These are phyloP conservation scores for Xestia c-nigrum DNA, from an alignment of 2,888 invertebrate species.

Conservation along the genomic window DNA sequence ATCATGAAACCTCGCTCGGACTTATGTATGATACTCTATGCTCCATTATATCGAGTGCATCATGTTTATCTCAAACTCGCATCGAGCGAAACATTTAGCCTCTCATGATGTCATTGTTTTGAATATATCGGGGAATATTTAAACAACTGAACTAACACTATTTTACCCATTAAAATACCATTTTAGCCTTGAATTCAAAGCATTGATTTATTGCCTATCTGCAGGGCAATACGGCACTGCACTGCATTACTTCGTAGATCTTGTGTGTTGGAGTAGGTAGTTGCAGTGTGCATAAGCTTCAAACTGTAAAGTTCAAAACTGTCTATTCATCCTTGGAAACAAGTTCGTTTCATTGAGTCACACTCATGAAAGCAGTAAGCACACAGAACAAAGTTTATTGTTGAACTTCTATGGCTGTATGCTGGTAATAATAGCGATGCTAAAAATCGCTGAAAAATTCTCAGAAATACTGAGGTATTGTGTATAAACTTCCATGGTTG, in stretches of 20 bases:
- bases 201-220: conserved; percentile 46
- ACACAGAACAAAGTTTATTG: conserved; percentile 6
- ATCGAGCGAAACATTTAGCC: conserved; percentile 37
- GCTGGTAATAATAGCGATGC: conserved; percentile 5
- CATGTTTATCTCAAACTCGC: conserved; percentile 24
- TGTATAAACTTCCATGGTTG: conserved; percentile 18
- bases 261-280: conserved; percentile 9
- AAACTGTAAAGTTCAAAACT: background rate
- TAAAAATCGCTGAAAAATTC: conserved; percentile 15
- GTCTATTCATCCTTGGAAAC: conserved; percentile 12
- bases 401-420: conserved; percentile 33
- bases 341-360: conserved; percentile 29
- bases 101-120: conserved; percentile 65
- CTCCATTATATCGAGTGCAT: conserved; percentile 16
- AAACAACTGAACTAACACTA: conserved; percentile 53
- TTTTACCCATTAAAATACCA: conserved; percentile 51
- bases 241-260: conserved; percentile 25
- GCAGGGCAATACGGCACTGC: conserved; percentile 21
- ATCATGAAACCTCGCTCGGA: conserved; percentile 8
- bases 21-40: background rate
- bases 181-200: conserved; percentile 52
- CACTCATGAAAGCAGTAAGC: conserved; percentile 8
- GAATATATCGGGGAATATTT: conserved; percentile 57
- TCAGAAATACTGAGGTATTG: background rate
- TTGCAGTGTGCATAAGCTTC: conserved; percentile 1